Evolutionary conservation across 1,140 invertebrate genomes (phyloP).

Genomic region (Nomia melanderi): DNA sequence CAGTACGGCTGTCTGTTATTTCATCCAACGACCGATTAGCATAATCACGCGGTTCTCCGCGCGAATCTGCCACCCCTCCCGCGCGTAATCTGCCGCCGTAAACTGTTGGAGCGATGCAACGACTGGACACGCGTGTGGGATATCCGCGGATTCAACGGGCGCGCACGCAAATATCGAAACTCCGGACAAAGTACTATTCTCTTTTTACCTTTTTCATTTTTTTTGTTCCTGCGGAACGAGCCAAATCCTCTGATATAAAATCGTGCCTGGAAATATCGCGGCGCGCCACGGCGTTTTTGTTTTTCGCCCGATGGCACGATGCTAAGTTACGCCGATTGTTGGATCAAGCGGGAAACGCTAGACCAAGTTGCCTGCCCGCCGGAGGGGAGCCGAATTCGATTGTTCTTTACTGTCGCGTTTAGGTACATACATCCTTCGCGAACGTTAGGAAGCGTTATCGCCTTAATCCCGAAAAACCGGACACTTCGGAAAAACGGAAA

Average conservation of each 20-base stretch:
- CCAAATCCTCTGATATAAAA: not conserved
- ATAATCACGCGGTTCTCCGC: slow-evolving; percentile 48
- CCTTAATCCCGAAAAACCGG: too few relatives aligned
- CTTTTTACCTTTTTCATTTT: not conserved
- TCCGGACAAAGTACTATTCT: not conserved
- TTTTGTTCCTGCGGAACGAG: not conserved
- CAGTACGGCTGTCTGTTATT: slow-evolving; percentile 45
- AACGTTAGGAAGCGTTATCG: too few relatives aligned
- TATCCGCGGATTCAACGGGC: not conserved
- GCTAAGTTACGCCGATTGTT: not conserved
- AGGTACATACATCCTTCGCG: too few relatives aligned
- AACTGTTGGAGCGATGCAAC: slow-evolving; percentile 11
- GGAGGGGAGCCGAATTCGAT: too few relatives aligned
- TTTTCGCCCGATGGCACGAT: not conserved
- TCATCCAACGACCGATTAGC: slow-evolving; percentile 47
- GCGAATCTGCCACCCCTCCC: slow-evolving; percentile 6
- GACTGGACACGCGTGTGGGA: slow-evolving; percentile 16
- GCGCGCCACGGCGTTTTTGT: not conserved
- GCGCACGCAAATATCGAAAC: slow-evolving; percentile 2
- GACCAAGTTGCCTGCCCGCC: too few relatives aligned
- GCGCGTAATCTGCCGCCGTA: slow-evolving; percentile 27
- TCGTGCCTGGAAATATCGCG: not conserved
- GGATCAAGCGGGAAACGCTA: not conserved
- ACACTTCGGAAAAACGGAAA: too few relatives aligned
- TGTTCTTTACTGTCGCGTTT: too few relatives aligned